A percentile compares a stretch with the other conserved stretches of the same genome.
Conservation (phyloP, 64 coral and sea anemone genomes). For the Stichodactyla mertensii region DNA sequence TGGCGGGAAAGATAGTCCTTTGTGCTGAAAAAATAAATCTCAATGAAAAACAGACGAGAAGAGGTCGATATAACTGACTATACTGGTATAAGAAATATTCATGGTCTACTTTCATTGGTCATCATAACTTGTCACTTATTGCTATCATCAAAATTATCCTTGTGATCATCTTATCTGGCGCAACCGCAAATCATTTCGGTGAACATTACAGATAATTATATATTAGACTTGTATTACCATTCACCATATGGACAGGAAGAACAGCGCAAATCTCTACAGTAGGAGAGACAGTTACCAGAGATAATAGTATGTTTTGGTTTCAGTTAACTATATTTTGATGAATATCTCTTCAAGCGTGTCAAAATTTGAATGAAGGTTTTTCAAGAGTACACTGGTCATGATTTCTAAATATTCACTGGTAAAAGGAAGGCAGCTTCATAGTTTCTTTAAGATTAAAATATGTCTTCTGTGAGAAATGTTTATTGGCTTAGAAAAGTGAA, state of each 20-base stretch:
- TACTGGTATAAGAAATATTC: too few relatives aligned
- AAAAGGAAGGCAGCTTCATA: too few relatives aligned
- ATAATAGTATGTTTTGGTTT: not conserved
- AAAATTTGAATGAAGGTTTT: not conserved
- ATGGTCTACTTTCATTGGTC: too few relatives aligned
- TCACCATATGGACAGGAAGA: not conserved
- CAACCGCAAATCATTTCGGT: not conserved
- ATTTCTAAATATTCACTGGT: not conserved
- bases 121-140: too few relatives aligned
- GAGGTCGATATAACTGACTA: too few relatives aligned
- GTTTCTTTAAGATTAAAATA: too few relatives aligned
- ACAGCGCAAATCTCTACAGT: not conserved
- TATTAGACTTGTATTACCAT: not conserved
- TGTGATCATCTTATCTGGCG: not conserved
- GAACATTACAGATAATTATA: not conserved
- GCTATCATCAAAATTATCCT: too few relatives aligned
- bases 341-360: not conserved
- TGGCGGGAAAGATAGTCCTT: not conserved
- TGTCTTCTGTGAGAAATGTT: too few relatives aligned
- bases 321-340: not conserved
- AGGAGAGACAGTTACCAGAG: not conserved
- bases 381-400: not conserved
- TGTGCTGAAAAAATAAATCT: too few relatives aligned
- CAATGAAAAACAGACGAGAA: too few relatives aligned
- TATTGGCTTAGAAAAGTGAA: too few relatives aligned